A percentile compares a stretch with the other conserved stretches of the same genome.
phyloP scores from a whole-genome alignment of 2,113 vertebrate species.

The Phasianus colchicus region DNA sequence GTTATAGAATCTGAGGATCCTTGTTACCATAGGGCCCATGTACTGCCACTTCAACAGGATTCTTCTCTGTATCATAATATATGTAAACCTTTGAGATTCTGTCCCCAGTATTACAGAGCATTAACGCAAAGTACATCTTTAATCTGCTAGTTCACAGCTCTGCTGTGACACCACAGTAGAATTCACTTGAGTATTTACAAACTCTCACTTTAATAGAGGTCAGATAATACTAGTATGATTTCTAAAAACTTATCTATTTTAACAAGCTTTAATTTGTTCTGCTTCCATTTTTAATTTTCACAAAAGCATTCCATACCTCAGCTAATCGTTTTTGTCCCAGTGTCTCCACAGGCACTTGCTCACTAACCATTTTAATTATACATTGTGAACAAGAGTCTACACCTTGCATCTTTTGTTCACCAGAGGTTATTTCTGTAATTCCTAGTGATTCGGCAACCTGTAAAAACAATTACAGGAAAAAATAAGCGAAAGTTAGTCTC shows the following conservation, averaged over 20 bases:
- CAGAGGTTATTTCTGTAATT: conserved; percentile 67
- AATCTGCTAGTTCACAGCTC: not conserved
- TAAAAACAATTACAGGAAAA: not conserved
- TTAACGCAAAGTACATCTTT: not conserved
- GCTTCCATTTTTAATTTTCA: not conserved
- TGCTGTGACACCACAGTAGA: not conserved
- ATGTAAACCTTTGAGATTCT: not conserved
- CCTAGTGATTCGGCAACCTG: conserved; percentile 82
- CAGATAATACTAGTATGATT: not conserved
- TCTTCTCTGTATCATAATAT: not conserved
- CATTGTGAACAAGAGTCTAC: not conserved
- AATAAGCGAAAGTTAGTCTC: not conserved
- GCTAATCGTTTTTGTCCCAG: conserved; percentile 42
- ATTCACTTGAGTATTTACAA: not conserved
- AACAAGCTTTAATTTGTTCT: not conserved
- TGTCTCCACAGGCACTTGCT: not conserved
- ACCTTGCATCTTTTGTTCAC: not conserved
- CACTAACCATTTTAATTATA: not conserved
- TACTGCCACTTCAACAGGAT: not conserved
- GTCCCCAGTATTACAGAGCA: not conserved
- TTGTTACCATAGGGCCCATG: not conserved
- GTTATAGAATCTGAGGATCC: not conserved
- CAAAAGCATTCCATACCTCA: conserved; percentile 63
- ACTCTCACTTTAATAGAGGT: not conserved
- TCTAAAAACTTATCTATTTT: not conserved